Evolutionary conservation across 2,113 vertebrate genomes (phyloP).

Genomic region (Crypturellus undulatus): DNA sequence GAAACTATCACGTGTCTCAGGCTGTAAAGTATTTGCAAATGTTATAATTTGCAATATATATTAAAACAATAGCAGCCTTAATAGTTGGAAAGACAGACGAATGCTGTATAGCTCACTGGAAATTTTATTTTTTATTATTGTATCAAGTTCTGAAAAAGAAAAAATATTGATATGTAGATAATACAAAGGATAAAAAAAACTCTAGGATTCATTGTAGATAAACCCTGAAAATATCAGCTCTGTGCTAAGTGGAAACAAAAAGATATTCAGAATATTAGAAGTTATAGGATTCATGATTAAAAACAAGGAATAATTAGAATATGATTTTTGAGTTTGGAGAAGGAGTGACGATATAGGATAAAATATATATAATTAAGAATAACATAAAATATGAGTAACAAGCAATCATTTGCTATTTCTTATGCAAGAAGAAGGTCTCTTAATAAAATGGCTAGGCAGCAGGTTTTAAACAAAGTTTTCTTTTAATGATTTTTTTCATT

Average conservation of each 20-base stretch:
- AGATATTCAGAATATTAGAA: neutral
- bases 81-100: neutral
- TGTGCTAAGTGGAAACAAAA: neutral
- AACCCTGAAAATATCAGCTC: neutral
- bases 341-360: neutral
- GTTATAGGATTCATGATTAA: neutral
- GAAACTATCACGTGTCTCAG: neutral
- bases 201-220: neutral
- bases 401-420: neutral
- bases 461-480: neutral
- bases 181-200: neutral
- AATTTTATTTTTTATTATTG: neutral
- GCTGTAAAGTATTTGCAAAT: neutral
- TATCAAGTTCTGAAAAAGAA: neutral
- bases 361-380: neutral
- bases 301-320: neutral
- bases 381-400: neutral
- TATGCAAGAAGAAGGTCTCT: neutral
- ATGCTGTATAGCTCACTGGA: neutral
- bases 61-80: neutral
- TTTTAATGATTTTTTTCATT: too few species aligned
- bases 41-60: neutral
- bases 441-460: neutral
- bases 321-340: neutral
- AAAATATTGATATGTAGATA: fast-evolving